Evolutionary conservation across 2,797 vertebrate species (phyloP), one percentile per base, ranked within the genome.

Genomic region (Chrysocyon brachyurus): DNA sequence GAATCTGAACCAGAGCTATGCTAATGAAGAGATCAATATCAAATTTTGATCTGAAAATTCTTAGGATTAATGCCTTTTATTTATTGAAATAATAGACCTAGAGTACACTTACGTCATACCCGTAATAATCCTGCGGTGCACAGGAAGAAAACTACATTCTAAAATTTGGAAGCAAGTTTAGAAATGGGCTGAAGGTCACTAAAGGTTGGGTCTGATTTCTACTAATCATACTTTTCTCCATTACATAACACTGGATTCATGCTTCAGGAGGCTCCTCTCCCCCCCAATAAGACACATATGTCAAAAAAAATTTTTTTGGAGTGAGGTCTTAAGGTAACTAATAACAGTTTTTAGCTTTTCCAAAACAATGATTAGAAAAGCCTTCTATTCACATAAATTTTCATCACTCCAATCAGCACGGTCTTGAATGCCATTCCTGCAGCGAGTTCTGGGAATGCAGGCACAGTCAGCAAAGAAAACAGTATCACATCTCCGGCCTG

Each of bases 401-500:
- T 94, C 97, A 16, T 96, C 90, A 52, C 98, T 96, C 82, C 82
- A 77, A 46, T 98, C 96, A 93, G 85, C 92, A 78, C 98, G 97
- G 85, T 98, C 97, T 94, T 98, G 97, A 96, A 97, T 87, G 57
- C 81, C 88, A 14, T 97, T 95, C 95, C 97, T 95, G 84, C 22
- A 87, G 61, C 0, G 12, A 81, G 59, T 95, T 96, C 95, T 98
- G 93, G 0, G 2, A 91, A 98, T 98, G 6, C 98, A 98, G 97
- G 92, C 97, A 84, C 97, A 96, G 64, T 98, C 79, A 0, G 68
- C 82, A 95, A 97, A 98, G 97, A 98, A 98, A 97, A 98, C 90
- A 21, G 73, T 94, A 91, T 93, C 66, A 0, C 97, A 92, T 96
- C 91, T 98, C 93, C 66, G 93, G 92, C 98, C 33, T 21, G 95